Conservation (phyloP, 2,113 vertebrate genomes). For the Motacilla tschutschensis region DNA sequence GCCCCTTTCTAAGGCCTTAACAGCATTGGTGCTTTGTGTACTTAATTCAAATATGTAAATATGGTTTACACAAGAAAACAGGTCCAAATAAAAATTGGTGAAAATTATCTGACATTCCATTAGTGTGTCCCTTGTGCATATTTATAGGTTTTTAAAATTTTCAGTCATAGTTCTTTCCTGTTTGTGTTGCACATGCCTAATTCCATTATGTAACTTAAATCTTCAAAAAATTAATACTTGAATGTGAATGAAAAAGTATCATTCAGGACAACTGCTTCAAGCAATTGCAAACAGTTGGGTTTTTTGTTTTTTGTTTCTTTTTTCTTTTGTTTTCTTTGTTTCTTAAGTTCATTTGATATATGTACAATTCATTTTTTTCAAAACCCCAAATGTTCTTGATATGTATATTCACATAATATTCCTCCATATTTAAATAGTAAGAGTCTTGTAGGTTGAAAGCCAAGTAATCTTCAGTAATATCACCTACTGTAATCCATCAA, state of each 20-base stretch:
- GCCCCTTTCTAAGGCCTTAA: constrained; percentile 84
- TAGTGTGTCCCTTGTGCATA: constrained; percentile 97
- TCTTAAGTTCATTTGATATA: constrained; percentile 77
- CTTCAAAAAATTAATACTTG: constrained; percentile 86
- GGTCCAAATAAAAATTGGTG: constrained; percentile 90
- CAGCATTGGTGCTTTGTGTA: constrained; percentile 96
- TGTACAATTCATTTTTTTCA: constrained; percentile 78
- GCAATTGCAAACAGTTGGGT: constrained; percentile 72
- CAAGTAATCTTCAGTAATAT: constrained; percentile 78
- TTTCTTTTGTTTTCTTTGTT: constrained; percentile 24
- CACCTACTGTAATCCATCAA: constrained; percentile 80
- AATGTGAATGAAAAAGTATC: constrained; percentile 83
- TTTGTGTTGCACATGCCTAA: constrained; percentile 88
- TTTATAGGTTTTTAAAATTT: constrained; percentile 79
- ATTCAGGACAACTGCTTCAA: constrained; percentile 81
- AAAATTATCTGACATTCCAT: constrained; percentile 90
- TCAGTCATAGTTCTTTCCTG: constrained; percentile 78
- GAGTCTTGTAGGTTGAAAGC: constrained; percentile 81
- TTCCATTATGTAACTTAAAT: constrained; percentile 83
- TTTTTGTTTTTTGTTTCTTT: neutral
- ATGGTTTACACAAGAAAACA: constrained; percentile 96
- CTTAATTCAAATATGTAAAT: constrained; percentile 95
- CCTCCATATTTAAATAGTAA: constrained; percentile 83
- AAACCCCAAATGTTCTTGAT: constrained; percentile 80
- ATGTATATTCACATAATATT: constrained; percentile 86